Evolutionary conservation across 2,113 vertebrate species (phyloP).

Genomic region (Solenodon paradoxus): DNA sequence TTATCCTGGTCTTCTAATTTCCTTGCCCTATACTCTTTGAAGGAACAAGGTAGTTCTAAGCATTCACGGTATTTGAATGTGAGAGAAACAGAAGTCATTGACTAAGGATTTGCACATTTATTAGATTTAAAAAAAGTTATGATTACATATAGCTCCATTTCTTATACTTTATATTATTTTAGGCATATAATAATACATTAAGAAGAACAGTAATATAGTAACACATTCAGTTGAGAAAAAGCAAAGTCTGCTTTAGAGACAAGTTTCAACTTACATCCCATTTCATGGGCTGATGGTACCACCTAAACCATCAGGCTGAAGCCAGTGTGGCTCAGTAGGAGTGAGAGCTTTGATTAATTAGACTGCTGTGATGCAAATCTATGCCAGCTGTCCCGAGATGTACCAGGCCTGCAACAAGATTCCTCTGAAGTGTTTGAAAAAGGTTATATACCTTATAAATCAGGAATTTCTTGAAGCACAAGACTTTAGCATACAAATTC

Average conservation of each 20-base stretch:
- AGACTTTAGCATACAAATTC: not conserved
- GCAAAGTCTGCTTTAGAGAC: not conserved
- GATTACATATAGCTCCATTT: not conserved
- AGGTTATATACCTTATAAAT: not conserved
- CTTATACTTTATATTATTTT: not conserved
- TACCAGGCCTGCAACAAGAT: not conserved
- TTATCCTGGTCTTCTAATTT: not conserved
- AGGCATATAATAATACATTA: not conserved
- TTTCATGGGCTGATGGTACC: not conserved
- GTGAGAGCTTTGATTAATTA: not conserved
- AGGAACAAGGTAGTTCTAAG: too few relatives aligned
- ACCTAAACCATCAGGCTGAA: not conserved
- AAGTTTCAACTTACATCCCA: not conserved
- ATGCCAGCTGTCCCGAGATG: not conserved
- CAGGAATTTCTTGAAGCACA: not conserved
- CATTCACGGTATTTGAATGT: not conserved
- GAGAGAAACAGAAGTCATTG: not conserved
- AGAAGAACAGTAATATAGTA: not conserved
- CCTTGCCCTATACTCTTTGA: not conserved
- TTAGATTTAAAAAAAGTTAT: not conserved
- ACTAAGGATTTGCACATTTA: not conserved
- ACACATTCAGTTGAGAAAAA: not conserved
- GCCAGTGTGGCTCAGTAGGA: not conserved
- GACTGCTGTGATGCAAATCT: not conserved
- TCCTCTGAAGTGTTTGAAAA: not conserved